phyloP scores from a whole-genome alignment of 2,888 invertebrate species.

The Coremacera marginata region DNA sequence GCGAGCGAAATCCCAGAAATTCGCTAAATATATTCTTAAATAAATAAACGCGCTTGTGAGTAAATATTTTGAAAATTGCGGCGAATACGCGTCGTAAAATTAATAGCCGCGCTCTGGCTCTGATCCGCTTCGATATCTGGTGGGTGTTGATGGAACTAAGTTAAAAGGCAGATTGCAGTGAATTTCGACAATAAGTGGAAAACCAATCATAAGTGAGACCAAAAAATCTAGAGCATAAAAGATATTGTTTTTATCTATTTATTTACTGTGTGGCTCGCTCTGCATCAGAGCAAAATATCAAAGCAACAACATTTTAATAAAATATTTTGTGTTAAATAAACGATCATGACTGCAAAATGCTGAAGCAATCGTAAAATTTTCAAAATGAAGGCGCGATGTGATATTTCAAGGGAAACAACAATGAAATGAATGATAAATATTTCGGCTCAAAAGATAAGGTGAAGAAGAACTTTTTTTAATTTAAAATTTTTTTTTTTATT shows the following conservation, averaged over 20 bases:
- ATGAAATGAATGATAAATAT: neutral
- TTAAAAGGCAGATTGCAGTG: neutral
- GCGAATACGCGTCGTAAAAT: constrained; percentile 41
- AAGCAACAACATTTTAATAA: constrained; percentile 24
- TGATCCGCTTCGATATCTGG: neutral
- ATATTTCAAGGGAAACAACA: neutral
- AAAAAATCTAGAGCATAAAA: neutral
- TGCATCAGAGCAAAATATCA: constrained; percentile 5
- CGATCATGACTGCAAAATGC: neutral
- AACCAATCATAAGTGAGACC: neutral
- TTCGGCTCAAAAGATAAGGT: neutral
- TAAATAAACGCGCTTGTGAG: constrained; percentile 54
- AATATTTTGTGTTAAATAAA: constrained; percentile 34
- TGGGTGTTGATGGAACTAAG: constrained; percentile 24
- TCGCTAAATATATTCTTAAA: constrained; percentile 55
- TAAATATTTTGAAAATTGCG: constrained; percentile 53
- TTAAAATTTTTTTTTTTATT: neutral
- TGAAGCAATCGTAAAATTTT: neutral
- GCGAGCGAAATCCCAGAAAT: constrained; percentile 40
- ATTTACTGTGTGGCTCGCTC: neutral
- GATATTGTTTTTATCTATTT: neutral
- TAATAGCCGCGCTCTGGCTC: constrained; percentile 36
- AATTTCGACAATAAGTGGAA: neutral
- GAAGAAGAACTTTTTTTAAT: too few species aligned
- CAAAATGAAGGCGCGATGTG: neutral